Percentiles rank a stretch among this genome's conserved stretches.
These are phyloP conservation scores for Drosophila seguyi DNA, from an alignment of 1,140 invertebrate species.

Conservation along the genomic window DNA sequence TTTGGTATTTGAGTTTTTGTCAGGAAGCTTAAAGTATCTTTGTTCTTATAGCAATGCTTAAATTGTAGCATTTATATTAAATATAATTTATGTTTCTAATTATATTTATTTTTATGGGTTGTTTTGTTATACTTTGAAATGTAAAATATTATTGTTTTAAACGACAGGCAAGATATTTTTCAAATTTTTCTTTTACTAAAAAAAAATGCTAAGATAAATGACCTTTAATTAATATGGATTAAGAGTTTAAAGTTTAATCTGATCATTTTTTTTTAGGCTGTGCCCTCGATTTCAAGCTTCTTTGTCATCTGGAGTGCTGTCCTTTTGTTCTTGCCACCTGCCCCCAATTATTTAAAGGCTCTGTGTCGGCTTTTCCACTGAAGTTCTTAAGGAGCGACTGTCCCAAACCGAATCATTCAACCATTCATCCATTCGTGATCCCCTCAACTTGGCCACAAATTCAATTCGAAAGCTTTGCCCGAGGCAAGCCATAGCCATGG, in stretches of 20 bases:
- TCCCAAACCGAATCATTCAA: neutral
- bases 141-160: neutral
- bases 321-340: slow-evolving; percentile 29
- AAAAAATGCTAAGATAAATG: neutral
- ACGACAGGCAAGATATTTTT: too few relatives aligned
- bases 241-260: neutral
- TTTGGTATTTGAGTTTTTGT: neutral
- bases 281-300: neutral
- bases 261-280: slow-evolving; percentile 14
- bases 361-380: slow-evolving; percentile 8
- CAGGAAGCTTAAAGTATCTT: neutral
- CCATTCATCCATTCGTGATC: slow-evolving; percentile 15
- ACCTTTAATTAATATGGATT: slow-evolving; percentile 8
- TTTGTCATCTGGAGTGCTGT: neutral
- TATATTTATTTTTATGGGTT: neutral
- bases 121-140: neutral
- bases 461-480: slow-evolving; percentile 24
- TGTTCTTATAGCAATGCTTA: neutral
- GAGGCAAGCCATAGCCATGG: too few relatives aligned
- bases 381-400: slow-evolving; percentile 10
- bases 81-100: too few relatives aligned
- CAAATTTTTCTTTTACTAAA: neutral
- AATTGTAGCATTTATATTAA: neutral
- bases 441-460: slow-evolving; percentile 21
- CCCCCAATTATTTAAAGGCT: slow-evolving; percentile 17